A percentile compares a stretch with the other conserved stretches of the same genome.
Evolutionary conservation across 1,140 invertebrate genomes (phyloP).

Genomic region (Megalopta genalis): DNA sequence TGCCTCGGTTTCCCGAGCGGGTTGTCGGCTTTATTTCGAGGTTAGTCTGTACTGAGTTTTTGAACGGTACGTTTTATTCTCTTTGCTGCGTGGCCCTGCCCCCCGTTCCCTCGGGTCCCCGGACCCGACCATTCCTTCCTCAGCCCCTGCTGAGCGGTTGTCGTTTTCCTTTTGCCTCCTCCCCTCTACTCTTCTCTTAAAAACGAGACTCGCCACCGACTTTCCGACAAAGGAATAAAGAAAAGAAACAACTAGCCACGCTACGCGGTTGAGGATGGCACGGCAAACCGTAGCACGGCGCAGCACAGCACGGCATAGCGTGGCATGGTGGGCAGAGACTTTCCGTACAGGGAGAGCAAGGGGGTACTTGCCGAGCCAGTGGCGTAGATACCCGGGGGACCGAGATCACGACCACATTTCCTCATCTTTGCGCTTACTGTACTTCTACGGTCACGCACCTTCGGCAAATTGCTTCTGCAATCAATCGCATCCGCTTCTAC

Average conservation of each 20-base stretch:
- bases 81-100: conserved; percentile 52
- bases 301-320: conserved; percentile 66
- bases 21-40: conserved; percentile 69
- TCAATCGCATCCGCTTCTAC: too few relatives aligned
- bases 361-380: conserved; percentile 67
- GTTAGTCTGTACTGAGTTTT: conserved; percentile 71
- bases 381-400: conserved; percentile 61
- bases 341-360: conserved; percentile 62
- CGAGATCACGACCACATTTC: not conserved
- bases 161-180: conserved; percentile 71
- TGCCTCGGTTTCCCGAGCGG: conserved; percentile 46
- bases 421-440: not conserved
- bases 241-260: conserved; percentile 79
- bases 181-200: conserved; percentile 64
- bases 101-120: not conserved
- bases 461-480: too few relatives aligned
- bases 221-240: conserved; percentile 80
- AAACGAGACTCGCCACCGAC: conserved; percentile 78
- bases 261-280: conserved; percentile 75
- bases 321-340: conserved; percentile 69
- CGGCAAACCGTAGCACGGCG: conserved; percentile 64
- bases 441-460: too few relatives aligned
- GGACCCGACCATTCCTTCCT: conserved; percentile 52
- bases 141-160: conserved; percentile 64
- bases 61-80: conserved; percentile 72